Evolutionary conservation across 37 sponge, comb jelly and placozoan species (phyloP), one percentile per base, ranked within the genome.

Genomic region (Crambe crambe): DNA sequence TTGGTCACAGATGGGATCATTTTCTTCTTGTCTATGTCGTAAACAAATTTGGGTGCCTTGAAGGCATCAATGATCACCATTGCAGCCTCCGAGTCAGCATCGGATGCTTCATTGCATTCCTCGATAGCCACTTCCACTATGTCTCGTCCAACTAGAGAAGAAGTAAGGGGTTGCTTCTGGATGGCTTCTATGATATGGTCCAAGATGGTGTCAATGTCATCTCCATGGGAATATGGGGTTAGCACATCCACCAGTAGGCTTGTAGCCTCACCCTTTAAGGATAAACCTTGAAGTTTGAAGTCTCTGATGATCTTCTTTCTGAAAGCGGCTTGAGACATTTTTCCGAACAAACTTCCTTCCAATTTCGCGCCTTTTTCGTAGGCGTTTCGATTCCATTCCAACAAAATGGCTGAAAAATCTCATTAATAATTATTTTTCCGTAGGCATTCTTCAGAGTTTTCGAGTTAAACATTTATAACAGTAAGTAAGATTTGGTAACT

Each of bases 21-120:
- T 58, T 95, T 98, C 79, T 93, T 95, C 51, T 68, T 68, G 64
- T 98, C 99, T 21, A 67, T 56, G 56, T 95, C 83, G 74, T 96
- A 98, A n/a, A 61, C 56, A 58, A 90, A 90, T 37, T 83, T 77
- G 26, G 99, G 99, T 2, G 89, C 56, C 8, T 79, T 42, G 47
- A 94, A 97, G 6, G 95, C 91, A 67, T 94, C 82, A 15, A 90
- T 90, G 17, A 94, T 81, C 18, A 87, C 76, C 56, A 92, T 36
- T 3, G 92, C 89, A 31, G 80, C 84, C 38, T 84, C 85, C 23
- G 65, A 56, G 75, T 91, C 92, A 30, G 56, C 66, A 39, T 92
- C 92, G 31, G 92, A 83, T 2, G 87, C 78, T 72, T 83, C 77
- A 58, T 87, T 92, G 64, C 88, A 87, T 51, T 92, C 92, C 43